Percentiles rank a stretch among this genome's conserved stretches.
These are phyloP conservation scores for Amniataba percoides DNA, from an alignment of 2,797 vertebrate species.

Conservation along the genomic window DNA sequence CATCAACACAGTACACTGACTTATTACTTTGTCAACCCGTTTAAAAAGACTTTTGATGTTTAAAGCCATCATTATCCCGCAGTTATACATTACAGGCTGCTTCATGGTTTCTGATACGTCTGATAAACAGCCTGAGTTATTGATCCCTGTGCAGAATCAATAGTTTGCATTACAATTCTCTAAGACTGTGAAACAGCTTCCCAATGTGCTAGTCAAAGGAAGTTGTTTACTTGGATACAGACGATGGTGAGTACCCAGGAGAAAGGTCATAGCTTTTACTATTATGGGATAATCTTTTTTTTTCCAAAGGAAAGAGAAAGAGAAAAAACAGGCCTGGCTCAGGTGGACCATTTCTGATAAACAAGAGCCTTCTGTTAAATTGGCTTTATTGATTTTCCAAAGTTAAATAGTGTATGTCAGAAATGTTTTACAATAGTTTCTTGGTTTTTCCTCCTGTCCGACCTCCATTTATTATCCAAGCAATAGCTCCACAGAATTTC, in stretches of 20 bases:
- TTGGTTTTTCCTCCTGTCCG: constrained; percentile 29
- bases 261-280: constrained; percentile 51
- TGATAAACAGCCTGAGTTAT: background rate
- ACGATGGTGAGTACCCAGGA: constrained; percentile 9
- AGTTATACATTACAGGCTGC: constrained; percentile 1
- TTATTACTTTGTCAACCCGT: background rate
- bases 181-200: constrained; percentile 14
- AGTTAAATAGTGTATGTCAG: constrained; percentile 60
- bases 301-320: constrained; percentile 1
- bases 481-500: background rate
- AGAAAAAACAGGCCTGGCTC: background rate
- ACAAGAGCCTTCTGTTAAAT: constrained; percentile 59
- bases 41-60: constrained; percentile 5
- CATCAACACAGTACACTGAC: background rate
- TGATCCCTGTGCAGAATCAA: background rate
- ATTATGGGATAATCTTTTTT: constrained; percentile 35
- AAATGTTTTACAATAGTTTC: constrained; percentile 63
- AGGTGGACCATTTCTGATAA: constrained; percentile 47
- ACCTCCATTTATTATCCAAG: constrained; percentile 40
- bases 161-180: background rate
- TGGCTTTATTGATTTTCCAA: constrained; percentile 67
- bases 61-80: constrained; percentile 1
- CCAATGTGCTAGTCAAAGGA: constrained; percentile 12
- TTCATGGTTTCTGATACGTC: background rate
- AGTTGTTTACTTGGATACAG: constrained; percentile 35